phyloP scores from a whole-genome alignment of 2,113 vertebrate genomes.

The Python bivittatus region DNA sequence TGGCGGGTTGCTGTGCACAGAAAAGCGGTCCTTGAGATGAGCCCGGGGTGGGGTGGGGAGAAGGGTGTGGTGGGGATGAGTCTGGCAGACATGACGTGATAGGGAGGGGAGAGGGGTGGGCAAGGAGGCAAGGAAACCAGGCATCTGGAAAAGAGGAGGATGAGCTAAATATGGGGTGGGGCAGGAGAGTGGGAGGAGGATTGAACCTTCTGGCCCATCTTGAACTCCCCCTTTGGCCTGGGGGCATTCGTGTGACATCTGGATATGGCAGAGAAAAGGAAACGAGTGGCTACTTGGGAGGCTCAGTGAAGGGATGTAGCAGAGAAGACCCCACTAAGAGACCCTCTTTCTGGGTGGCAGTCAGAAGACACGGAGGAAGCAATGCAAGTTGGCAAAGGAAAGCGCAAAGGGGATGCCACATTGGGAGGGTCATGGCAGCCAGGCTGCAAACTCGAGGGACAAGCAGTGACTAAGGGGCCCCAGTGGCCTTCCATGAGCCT shows the following conservation, averaged over 20 bases:
- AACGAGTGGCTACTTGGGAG: neutral
- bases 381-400: neutral
- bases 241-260: neutral
- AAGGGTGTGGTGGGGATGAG: neutral
- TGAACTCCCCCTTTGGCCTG: neutral
- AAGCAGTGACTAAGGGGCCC: accelerated
- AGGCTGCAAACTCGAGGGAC: neutral
- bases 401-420: no score
- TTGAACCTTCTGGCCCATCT: neutral
- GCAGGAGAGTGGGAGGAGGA: neutral
- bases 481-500: neutral
- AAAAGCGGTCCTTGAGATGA: neutral
- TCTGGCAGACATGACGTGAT: neutral
- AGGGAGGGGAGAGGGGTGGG: neutral
- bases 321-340: neutral
- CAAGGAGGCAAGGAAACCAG: neutral
- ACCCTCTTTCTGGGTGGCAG: neutral
- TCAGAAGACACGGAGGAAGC: neutral
- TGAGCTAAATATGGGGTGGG: neutral
- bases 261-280: neutral
- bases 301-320: neutral
- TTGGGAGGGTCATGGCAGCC: neutral
- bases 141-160: neutral
- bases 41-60: no score
- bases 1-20: neutral